These are phyloP conservation scores for Tapirus indicus DNA, from an alignment of 2,797 vertebrate genomes.

Conservation along the genomic window DNA sequence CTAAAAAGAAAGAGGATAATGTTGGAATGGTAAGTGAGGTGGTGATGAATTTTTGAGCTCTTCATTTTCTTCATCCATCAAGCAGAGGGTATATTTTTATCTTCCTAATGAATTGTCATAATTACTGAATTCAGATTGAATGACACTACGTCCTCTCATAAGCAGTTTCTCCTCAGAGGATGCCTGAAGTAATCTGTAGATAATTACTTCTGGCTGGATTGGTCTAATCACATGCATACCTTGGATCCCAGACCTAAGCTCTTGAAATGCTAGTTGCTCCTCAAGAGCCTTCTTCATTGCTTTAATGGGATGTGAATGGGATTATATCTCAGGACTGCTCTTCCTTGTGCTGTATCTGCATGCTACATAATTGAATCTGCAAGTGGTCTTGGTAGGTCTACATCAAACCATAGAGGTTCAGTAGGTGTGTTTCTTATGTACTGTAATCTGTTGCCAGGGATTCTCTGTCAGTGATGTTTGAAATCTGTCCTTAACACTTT, in stretches of 20 bases:
- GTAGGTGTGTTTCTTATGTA: neutral
- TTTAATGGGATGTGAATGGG: conserved; percentile 51
- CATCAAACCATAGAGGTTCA: conserved; percentile 23
- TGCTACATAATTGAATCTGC: conserved; percentile 55
- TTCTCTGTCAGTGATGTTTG: conserved; percentile 11
- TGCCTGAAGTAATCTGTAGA: conserved; percentile 55
- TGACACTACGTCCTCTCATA: conserved; percentile 55
- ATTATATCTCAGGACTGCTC: conserved; percentile 23
- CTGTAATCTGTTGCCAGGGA: neutral
- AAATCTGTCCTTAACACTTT: neutral
- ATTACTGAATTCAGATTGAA: conserved; percentile 60
- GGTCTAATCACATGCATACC: conserved; percentile 26
- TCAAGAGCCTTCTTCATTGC: conserved; percentile 54
- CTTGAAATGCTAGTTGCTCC: conserved; percentile 56
- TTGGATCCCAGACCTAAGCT: conserved; percentile 15
- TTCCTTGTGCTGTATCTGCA: neutral
- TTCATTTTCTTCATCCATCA: conserved; percentile 41
- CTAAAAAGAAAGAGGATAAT: neutral
- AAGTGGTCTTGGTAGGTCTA: conserved; percentile 36
- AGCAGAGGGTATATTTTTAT: conserved; percentile 27
- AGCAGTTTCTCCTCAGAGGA: conserved; percentile 31
- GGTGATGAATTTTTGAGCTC: neutral
- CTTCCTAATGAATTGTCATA: conserved; percentile 65
- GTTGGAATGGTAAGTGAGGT: neutral
- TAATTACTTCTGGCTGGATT: conserved; percentile 64